These are phyloP conservation scores for Trematocara macrostoma DNA, from an alignment of 2,113 vertebrate species.

Conservation along the genomic window DNA sequence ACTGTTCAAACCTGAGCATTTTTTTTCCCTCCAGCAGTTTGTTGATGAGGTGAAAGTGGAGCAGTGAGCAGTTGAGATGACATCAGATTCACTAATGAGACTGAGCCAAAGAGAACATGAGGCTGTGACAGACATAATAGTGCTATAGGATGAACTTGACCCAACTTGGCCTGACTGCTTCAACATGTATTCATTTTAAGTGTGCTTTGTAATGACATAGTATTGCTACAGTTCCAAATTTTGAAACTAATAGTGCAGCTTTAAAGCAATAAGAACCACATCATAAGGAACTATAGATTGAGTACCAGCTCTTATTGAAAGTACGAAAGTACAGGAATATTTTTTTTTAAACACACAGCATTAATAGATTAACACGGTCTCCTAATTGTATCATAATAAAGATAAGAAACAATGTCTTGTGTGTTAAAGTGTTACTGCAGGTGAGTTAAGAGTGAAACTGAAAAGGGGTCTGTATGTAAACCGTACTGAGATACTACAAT, in stretches of 20 bases:
- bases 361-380: background rate
- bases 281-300: background rate
- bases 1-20: background rate
- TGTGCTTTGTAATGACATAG: background rate
- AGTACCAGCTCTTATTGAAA: background rate
- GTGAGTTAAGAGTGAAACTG: background rate
- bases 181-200: slow-evolving; percentile 5
- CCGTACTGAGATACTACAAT: background rate
- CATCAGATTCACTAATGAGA: background rate
- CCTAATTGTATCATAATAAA: background rate
- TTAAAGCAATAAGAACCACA: background rate
- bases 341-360: background rate
- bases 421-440: background rate
- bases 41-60: background rate
- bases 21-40: background rate
- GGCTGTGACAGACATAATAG: slow-evolving; percentile 33
- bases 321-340: background rate
- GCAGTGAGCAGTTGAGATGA: background rate
- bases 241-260: background rate
- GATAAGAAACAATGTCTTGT: background rate
- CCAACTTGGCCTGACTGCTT: background rate
- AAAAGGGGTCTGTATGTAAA: background rate
- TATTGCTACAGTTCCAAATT: background rate
- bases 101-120: slow-evolving; percentile 26
- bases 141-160: slow-evolving; percentile 50